Base-by-base conservation (phyloP, 2,113 vertebrate genomes). In the Dipodomys spectabilis region DNA sequence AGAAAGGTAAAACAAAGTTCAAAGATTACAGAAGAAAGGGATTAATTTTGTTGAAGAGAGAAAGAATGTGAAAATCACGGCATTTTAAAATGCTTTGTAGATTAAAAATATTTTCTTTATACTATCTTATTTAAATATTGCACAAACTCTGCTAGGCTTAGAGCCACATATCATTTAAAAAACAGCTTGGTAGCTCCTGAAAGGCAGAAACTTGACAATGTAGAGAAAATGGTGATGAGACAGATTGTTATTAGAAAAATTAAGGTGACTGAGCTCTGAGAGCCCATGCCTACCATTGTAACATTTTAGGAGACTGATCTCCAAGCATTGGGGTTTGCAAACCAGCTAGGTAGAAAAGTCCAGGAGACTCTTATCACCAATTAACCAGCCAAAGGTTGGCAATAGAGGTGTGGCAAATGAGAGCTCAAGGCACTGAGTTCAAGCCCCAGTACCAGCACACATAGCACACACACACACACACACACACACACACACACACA, bases 1-100 rank as follows among this genome's bases (percentile, higher is more conserved):
- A 94, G 72, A 82, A 73, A 73, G 16, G 12, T 53, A 67, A 93
- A 80, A 74, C 30, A 75, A 44, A 72, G 5, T 86, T 94, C 7
- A 6, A 85, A 45, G 0, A 69, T 28, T 85, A 45, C 0, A 85
- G 64, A 60, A 39, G 80, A n/a, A 89, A 20, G 65, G 80, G 20
- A 80, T 89, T 60, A 44, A 28, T 85, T 89, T 87, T 77, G 25
- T 39, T 94, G 39, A 44, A 2, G 30, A 86, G 49, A 28, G 16
- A 72, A 23, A 7, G 27, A 69, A 81, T 27, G 15, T 32, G 60
- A 94, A 86, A 88, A 64, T 39, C 28, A 64, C 6, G 27, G 23
- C 64, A 87, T 90, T 95, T 80, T 71, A n/a, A 91, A 86, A 81
- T 78, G n/a, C 10, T 82, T 73, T 69, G 10, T 35, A 73, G 57